These are phyloP conservation scores for Drosophila malerkotliana DNA, from an alignment of 1,140 invertebrate genomes.

Conservation along the genomic window DNA sequence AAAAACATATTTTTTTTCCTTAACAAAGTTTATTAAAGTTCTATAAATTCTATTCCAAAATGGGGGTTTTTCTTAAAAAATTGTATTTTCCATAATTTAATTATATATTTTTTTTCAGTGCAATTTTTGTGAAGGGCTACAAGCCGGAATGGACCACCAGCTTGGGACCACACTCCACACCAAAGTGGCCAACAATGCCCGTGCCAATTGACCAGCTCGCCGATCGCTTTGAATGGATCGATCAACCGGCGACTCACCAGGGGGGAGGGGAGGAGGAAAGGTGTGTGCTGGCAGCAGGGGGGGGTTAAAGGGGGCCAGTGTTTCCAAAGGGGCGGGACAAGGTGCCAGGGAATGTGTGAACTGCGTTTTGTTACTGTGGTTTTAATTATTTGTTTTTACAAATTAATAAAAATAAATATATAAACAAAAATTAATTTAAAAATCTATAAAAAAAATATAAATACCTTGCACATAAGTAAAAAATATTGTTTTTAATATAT, in stretches of 20 bases:
- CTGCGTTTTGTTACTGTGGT: constrained; percentile 38
- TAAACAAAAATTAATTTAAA: no score
- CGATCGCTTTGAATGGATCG: constrained; percentile 39
- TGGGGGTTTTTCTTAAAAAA: no score
- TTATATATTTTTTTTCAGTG: constrained; percentile 14
- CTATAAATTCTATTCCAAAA: no score
- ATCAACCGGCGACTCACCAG: not conserved
- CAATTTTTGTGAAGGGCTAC: constrained; percentile 45
- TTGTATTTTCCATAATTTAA: no score
- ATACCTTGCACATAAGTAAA: no score
- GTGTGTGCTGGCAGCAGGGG: no score
- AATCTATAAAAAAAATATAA: no score
- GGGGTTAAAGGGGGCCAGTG: not conserved
- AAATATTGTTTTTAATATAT: no score
- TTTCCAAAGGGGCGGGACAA: not conserved
- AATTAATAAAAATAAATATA: no score
- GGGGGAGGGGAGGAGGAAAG: not conserved
- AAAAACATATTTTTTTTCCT: no score
- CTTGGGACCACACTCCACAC: constrained; percentile 18
- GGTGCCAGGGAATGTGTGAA: constrained; percentile 50
- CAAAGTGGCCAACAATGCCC: constrained; percentile 26
- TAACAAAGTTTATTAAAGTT: no score
- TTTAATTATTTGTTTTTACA: not conserved
- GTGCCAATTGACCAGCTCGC: constrained; percentile 52
- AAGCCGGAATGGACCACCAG: constrained; percentile 40